Percentiles rank a stretch among this genome's conserved stretches.
These are phyloP conservation scores for Microcebus tavaratra DNA, from an alignment of 2,113 vertebrate species.

Conservation along the genomic window DNA sequence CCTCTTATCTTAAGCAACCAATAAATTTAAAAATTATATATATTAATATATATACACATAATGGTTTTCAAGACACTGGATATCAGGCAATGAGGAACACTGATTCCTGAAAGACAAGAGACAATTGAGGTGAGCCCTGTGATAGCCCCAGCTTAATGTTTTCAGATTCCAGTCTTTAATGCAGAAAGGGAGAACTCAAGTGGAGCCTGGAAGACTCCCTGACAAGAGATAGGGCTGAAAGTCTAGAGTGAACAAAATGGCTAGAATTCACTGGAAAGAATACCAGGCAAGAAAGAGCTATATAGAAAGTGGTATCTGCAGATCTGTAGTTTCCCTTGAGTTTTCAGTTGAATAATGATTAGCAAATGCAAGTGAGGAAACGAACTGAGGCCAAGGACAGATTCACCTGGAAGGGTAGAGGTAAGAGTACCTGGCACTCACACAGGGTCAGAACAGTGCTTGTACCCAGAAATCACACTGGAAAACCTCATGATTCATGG, in stretches of 20 bases:
- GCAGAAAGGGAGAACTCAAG: neutral
- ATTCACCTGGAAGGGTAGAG: neutral
- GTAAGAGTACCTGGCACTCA: neutral
- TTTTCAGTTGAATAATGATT: neutral
- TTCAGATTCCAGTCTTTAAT: neutral
- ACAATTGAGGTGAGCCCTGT: neutral
- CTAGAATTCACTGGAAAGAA: neutral
- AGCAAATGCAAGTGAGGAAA: neutral
- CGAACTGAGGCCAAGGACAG: neutral
- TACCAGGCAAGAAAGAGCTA: neutral
- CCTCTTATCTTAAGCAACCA: neutral
- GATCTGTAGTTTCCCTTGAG: neutral
- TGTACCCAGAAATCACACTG: neutral
- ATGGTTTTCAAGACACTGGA: neutral
- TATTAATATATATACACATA: neutral
- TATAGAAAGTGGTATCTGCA: neutral
- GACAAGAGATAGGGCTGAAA: neutral
- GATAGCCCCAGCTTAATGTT: neutral
- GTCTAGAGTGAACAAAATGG: neutral
- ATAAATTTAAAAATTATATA: neutral
- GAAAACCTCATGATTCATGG: neutral
- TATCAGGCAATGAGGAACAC: neutral
- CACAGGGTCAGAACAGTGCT: neutral
- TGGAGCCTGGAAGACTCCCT: neutral
- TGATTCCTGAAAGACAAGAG: neutral